Conservation (phyloP, 2,797 vertebrate species). For the Sardinella longiceps region DNA sequence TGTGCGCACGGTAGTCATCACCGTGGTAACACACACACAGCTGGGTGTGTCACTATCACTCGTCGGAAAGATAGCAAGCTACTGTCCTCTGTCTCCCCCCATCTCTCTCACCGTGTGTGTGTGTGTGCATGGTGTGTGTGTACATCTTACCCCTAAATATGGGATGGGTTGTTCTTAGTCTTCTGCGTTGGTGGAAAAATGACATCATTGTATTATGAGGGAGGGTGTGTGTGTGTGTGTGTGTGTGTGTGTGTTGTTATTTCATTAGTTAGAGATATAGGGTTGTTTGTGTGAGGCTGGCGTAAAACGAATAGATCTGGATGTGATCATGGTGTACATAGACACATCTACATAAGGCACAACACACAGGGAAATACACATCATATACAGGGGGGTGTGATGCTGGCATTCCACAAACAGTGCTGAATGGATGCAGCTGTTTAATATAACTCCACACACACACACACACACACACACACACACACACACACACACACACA, state of each 20-base stretch:
- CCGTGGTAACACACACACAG: slow-evolving; percentile 70
- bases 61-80: slow-evolving; percentile 33
- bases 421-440: slow-evolving; percentile 73
- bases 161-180: neutral
- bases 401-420: slow-evolving; percentile 74
- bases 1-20: slow-evolving; percentile 73
- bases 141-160: too few species aligned
- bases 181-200: neutral
- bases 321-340: neutral
- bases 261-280: slow-evolving; percentile 1
- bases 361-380: slow-evolving; percentile 1
- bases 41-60: slow-evolving; percentile 71
- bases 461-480: neutral
- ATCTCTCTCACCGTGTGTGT: neutral
- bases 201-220: neutral
- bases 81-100: neutral
- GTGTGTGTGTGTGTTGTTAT: neutral
- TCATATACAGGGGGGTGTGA: slow-evolving; percentile 62
- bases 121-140: neutral
- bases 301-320: neutral
- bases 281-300: slow-evolving; percentile 69
- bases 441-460: slow-evolving; percentile 49
- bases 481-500: neutral
- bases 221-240: neutral
- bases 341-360: neutral